A percentile compares a stretch with the other conserved stretches of the same genome.
Evolutionary conservation across 2,888 invertebrate genomes (phyloP).

Genomic region (Hybos culiciformis): DNA sequence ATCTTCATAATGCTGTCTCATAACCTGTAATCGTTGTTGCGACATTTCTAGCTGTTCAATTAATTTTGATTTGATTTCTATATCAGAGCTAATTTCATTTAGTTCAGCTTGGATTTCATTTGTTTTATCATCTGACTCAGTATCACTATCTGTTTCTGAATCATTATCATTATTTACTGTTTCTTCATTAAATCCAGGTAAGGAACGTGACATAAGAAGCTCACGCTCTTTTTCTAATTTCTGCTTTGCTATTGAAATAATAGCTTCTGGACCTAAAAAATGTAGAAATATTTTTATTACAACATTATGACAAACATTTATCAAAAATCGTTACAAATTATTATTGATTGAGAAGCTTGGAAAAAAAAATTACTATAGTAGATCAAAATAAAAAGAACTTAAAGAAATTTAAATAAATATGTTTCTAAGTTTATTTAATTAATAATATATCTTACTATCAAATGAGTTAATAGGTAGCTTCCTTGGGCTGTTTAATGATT

Average conservation of each 20-base stretch:
- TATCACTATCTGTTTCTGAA: conserved; percentile 45
- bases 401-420: conserved; percentile 5
- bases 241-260: conserved; percentile 65
- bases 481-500: conserved; percentile 22
- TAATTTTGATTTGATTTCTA: conserved; percentile 84
- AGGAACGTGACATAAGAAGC: conserved; percentile 31
- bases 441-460: conserved; percentile 13
- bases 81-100: conserved; percentile 80
- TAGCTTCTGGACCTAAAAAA: conserved; percentile 32
- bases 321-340: neutral
- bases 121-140: conserved; percentile 47
- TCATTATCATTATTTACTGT: conserved; percentile 41
- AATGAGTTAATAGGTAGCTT: conserved; percentile 14
- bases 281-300: conserved; percentile 1
- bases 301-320: neutral
- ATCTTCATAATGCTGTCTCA: conserved; percentile 86
- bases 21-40: conserved; percentile 68
- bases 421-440: neutral
- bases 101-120: conserved; percentile 62
- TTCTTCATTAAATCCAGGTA: conserved; percentile 38
- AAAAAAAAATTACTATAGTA: conserved; percentile 18
- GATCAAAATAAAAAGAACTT: conserved; percentile 8
- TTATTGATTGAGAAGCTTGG: too few species aligned
- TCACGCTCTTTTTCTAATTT: conserved; percentile 58
- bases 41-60: conserved; percentile 88